These are phyloP conservation scores for Hydrochoerus hydrochaeris DNA, from an alignment of 2,113 vertebrate species.

Conservation along the genomic window DNA sequence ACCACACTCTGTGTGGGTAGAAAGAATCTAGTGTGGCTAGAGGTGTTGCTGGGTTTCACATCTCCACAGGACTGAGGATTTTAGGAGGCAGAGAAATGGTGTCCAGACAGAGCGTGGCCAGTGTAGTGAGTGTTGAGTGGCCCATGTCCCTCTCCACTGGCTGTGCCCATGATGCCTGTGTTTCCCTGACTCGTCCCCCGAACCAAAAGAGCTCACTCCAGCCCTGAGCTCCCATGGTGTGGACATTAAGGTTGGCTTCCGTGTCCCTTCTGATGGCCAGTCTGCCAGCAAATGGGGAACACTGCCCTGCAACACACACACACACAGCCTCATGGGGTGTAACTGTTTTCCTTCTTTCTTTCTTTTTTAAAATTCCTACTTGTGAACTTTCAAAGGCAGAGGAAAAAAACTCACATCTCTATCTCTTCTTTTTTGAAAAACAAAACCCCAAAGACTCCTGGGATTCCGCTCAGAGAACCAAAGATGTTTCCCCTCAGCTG, in stretches of 20 bases:
- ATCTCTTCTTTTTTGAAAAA: slow-evolving; percentile 79
- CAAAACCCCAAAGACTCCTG: slow-evolving; percentile 92
- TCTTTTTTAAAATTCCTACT: slow-evolving; percentile 66
- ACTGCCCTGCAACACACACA: background rate
- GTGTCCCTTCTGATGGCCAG: background rate
- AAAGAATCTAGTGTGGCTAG: background rate
- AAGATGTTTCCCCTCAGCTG: slow-evolving; percentile 98
- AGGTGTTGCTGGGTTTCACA: background rate
- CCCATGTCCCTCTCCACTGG: accelerated
- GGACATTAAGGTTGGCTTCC: background rate
- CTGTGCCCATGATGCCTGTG: accelerated
- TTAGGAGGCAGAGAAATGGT: accelerated
- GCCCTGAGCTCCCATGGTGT: background rate
- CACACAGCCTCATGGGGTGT: background rate
- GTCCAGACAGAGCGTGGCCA: background rate
- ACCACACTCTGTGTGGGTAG: background rate
- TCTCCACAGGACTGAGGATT: background rate
- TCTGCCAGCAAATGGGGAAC: background rate
- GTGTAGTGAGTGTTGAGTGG: background rate
- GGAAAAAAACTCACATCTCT: slow-evolving; percentile 81
- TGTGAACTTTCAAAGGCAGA: slow-evolving; percentile 74
- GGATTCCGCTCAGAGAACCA: slow-evolving; percentile 99
- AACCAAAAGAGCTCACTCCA: accelerated
- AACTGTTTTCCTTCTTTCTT: background rate
- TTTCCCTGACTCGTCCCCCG: background rate